Evolutionary conservation across 2,113 vertebrate species (phyloP).

Genomic region (Gavia stellata): DNA sequence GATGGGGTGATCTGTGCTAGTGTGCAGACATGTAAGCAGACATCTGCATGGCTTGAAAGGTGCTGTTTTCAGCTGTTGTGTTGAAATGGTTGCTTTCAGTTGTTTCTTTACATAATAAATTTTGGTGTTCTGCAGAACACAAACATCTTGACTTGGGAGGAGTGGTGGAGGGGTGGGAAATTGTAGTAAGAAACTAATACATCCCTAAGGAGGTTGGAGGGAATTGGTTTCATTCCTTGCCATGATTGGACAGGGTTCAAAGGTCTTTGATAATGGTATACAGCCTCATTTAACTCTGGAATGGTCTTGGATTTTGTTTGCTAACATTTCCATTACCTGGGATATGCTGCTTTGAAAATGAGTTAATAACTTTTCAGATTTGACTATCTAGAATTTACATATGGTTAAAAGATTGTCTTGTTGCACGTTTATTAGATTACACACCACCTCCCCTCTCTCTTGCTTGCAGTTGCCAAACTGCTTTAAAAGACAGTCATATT

Average conservation of each 20-base stretch:
- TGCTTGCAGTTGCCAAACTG: neutral
- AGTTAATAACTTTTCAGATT: neutral
- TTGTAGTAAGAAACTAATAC: neutral
- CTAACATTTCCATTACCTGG: neutral
- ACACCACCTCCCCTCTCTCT: neutral
- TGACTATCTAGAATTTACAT: neutral
- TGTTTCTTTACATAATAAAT: neutral
- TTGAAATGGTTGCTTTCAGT: neutral
- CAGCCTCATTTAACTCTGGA: neutral
- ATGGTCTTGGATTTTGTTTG: neutral
- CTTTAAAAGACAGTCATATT: neutral
- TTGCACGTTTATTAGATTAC: neutral
- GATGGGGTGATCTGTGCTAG: neutral
- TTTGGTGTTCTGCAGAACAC: neutral
- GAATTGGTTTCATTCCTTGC: neutral
- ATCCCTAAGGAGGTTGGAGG: neutral
- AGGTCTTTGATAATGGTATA: neutral
- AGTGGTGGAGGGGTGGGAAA: neutral
- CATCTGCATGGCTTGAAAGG: neutral
- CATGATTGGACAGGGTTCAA: neutral
- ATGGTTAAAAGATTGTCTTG: neutral
- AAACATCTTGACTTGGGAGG: neutral
- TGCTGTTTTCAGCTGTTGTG: neutral
- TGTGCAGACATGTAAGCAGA: neutral
- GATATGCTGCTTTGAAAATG: neutral